Base-by-base conservation (phyloP, 2,888 invertebrate species). In the Drosophila anomelani region DNA sequence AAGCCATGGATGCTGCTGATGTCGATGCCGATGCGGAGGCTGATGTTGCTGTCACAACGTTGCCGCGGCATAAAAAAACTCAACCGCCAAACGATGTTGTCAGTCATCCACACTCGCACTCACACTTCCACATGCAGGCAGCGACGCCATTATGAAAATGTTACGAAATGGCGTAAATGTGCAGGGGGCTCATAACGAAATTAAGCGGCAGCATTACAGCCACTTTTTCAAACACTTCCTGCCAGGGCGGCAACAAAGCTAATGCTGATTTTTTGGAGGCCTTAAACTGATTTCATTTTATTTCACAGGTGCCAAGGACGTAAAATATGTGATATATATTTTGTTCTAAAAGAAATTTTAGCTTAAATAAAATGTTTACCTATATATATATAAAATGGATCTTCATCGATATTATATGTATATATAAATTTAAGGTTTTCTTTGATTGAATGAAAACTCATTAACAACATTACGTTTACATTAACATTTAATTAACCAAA, bases 81-180 rank as follows among this genome's bases (percentile, higher is more conserved):
- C 58, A 70, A 57, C 71, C 67, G 73, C 54, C 77, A 84, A 88
- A 79, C 87, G 87, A 89, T 74, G 83, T 70, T 89, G 89, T 89
- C 85, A 85, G 72, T 85, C 80, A 85, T 62, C 75, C 51, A 44
- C 43, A 58, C 34, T 36, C 36, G n/a, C 44, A 43, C 34, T 36
- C 36, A 17, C 44, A 43, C 47, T 53, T 54, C 61, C 43, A 49
- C 39, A 47, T 59, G 67, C 54, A 54, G 49, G 58, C 51, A 55
- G 61, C 69, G 66, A 58, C 39, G 63, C 85, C 84, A 89, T 89
- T 88, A 85, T 86, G 84, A 85, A 85, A 85, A 89, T 89, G 79
- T 79, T 85, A 75, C 84, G 87, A 88, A 89, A 88, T 81, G 85
- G 88, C 86, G 87, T 61, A 75, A 86, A 89, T 89, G 86, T 88